phyloP scores from a whole-genome alignment of 2,888 invertebrate genomes.

The Stenichneumon culpator region DNA sequence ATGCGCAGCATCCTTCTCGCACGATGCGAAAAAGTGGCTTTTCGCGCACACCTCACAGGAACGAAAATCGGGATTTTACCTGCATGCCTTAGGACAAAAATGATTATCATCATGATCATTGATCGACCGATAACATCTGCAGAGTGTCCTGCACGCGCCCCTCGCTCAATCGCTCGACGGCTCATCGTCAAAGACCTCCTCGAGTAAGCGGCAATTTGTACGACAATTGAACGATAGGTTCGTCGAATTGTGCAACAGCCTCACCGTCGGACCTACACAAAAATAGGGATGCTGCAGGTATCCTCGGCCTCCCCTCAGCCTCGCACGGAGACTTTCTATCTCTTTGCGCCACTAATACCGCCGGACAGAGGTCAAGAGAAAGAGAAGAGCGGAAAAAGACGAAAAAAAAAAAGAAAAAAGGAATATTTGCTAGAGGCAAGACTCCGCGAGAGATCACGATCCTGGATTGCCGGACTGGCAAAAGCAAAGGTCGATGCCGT shows the following conservation, averaged over 20 bases:
- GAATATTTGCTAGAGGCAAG: slow-evolving; percentile 26
- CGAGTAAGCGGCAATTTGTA: slow-evolving; percentile 82
- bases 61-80: too few species aligned
- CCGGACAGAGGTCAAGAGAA: slow-evolving; percentile 53
- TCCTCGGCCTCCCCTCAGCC: slow-evolving; percentile 44
- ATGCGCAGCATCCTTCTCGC: too few species aligned
- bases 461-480: slow-evolving; percentile 67
- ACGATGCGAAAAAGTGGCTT: too few species aligned
- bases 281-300: slow-evolving; percentile 72
- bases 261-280: slow-evolving; percentile 62
- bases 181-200: slow-evolving; percentile 53
- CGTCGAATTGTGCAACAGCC: slow-evolving; percentile 73
- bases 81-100: too few species aligned
- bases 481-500: slow-evolving; percentile 80
- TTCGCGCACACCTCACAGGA: too few species aligned
- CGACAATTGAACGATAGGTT: slow-evolving; percentile 78
- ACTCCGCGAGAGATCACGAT: slow-evolving; percentile 74
- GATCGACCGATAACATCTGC: background rate
- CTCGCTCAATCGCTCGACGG: background rate
- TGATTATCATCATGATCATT: too few species aligned
- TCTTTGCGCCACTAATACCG: slow-evolving; percentile 51
- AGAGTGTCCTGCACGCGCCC: background rate
- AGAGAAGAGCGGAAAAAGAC: slow-evolving; percentile 9
- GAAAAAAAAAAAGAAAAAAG: slow-evolving; percentile 21
- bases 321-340: slow-evolving; percentile 41